Conservation (phyloP, 2,797 vertebrate species). For the Aphelocoma californica region DNA sequence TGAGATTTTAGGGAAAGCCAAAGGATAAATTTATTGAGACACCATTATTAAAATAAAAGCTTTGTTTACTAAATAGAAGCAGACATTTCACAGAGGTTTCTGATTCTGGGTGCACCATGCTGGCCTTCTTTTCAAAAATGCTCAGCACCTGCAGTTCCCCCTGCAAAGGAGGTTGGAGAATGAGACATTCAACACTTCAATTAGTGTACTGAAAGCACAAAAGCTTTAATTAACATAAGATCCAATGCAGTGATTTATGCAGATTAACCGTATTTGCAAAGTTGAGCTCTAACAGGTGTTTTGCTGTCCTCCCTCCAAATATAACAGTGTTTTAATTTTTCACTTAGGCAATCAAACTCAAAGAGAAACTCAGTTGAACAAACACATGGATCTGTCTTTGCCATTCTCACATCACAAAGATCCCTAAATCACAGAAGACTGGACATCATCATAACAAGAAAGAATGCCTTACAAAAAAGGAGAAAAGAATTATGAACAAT, state of each 20-base stretch:
- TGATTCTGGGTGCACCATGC: conserved; percentile 11
- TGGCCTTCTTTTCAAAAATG: conserved; percentile 33
- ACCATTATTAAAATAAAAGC: conserved; percentile 7
- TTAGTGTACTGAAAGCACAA: conserved; percentile 48
- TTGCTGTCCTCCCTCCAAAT: conserved; percentile 4
- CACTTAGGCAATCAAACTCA: neutral
- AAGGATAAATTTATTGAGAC: conserved; percentile 17
- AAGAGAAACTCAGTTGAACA: conserved; percentile 5
- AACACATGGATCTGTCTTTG: neutral
- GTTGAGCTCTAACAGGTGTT: conserved; percentile 38
- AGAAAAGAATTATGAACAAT: neutral
- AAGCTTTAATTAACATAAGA: conserved; percentile 51
- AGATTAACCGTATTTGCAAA: conserved; percentile 40
- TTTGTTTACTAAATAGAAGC: conserved; percentile 52
- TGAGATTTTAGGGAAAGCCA: neutral
- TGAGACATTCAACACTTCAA: conserved; percentile 45
- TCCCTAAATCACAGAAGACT: neutral
- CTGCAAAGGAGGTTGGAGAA: neutral
- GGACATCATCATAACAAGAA: neutral
- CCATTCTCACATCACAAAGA: neutral
- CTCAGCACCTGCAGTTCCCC: conserved; percentile 26
- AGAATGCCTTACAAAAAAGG: neutral
- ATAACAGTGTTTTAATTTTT: conserved; percentile 11
- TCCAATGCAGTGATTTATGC: conserved; percentile 27
- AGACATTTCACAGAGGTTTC: conserved; percentile 8